Base-by-base conservation (phyloP, 2,888 invertebrate genomes). In the Chalcosyrphus nemorum region DNA sequence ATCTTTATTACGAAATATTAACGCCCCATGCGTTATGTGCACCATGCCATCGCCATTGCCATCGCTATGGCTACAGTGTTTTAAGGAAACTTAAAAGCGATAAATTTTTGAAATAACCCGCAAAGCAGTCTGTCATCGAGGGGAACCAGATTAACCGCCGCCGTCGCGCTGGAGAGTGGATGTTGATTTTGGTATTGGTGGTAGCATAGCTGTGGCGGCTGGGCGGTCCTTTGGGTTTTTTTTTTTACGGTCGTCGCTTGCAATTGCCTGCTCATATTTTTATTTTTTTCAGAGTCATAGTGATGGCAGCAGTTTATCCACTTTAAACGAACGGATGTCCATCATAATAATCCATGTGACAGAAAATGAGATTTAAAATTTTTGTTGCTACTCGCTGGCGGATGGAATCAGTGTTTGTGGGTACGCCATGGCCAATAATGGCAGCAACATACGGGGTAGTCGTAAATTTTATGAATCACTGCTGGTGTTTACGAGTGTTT, bases 1-100 rank as follows among this genome's bases (percentile, higher is more conserved):
- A 80, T 80, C 68, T 84, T 84, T 84, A 84, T 84, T 80, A 68
- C 84, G 52, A 75, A 70, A 84, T 80, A 84, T 80, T 80, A 80
- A 80, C 74, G 80, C 80, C 75, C 59, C 70, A 75, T 80, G 75
- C 75, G 74, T 74, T 84, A 80, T 84, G 57, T 63, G 72, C 61
- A 66, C 17, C 38, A 50, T 35, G 19, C 15, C 54, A 56, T 35
- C 57, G 35, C 35, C 43, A 9, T 13, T 27, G 11, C 7, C 59
- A 35, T 17, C 13, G 38, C 0, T 32, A 61, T 27, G 2, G 43
- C 52, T 29, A 72, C 65, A 65, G 74, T 80, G 29, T 80, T 84
- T 84, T 80, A 70, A 70, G 66, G 80, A 84, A 84, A 80, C 63
- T 80, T 80, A 70, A 80, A 80, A 84, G 52, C 74, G 72, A 82